Percentiles rank a stretch among this genome's conserved stretches.
Conservation (phyloP, 2,113 vertebrate genomes). For the Fregetta grallaria region DNA sequence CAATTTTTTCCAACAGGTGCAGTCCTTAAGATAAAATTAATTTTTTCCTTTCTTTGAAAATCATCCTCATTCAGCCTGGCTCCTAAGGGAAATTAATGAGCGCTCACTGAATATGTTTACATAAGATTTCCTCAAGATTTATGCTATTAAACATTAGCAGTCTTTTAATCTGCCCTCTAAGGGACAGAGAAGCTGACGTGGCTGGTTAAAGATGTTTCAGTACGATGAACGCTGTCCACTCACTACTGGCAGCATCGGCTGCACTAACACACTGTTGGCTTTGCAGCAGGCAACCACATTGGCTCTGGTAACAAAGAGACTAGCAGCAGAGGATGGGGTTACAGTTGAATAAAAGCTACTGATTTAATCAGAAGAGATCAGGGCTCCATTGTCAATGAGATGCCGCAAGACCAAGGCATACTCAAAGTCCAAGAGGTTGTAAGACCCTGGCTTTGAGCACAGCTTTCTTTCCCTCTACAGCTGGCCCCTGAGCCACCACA, state of each 20-base stretch:
- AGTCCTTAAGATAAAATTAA: slow-evolving; percentile 2
- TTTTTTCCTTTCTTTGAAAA: slow-evolving; percentile 29
- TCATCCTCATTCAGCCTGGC: slow-evolving; percentile 29
- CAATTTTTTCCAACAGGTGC: not conserved
- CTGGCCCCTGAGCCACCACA: too few species aligned
- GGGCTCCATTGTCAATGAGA: not conserved
- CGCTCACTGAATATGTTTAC: slow-evolving; percentile 35
- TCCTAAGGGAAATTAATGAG: slow-evolving; percentile 57
- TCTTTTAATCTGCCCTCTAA: slow-evolving; percentile 7
- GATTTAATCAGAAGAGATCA: not conserved
- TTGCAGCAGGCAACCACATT: not conserved
- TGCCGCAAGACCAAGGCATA: rapidly evolving
- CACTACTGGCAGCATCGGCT: not conserved
- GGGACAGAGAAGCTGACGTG: not conserved
- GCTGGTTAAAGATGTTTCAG: not conserved
- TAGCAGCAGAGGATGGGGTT: not conserved
- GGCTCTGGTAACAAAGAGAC: not conserved
- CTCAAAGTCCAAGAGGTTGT: not conserved
- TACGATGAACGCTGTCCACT: not conserved
- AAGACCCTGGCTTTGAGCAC: not conserved
- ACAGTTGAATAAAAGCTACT: not conserved
- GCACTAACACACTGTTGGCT: not conserved
- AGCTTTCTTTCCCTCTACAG: not conserved
- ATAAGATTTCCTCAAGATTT: slow-evolving; percentile 41
- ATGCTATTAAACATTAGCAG: slow-evolving; percentile 29